Percentiles rank a stretch among this genome's conserved stretches.
phyloP scores from a whole-genome alignment of 2,888 invertebrate genomes.

The Abscondita cerata region DNA sequence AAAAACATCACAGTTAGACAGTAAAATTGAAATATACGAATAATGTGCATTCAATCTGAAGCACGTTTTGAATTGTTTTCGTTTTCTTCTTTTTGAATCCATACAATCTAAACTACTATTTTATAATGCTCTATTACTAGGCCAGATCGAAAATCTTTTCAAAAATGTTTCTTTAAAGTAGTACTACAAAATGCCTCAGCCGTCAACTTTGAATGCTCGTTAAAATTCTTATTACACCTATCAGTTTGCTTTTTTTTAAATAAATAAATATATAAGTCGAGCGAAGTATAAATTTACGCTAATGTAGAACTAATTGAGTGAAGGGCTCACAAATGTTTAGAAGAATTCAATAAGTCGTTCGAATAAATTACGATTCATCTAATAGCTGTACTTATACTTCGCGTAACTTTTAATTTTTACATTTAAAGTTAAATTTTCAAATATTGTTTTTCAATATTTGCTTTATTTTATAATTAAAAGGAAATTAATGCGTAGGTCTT shows the following conservation, averaged over 20 bases:
- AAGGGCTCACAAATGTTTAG: constrained; percentile 27
- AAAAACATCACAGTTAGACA: constrained; percentile 58
- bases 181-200: constrained; percentile 56
- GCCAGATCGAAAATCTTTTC: constrained; percentile 52
- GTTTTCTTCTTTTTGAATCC: constrained; percentile 31
- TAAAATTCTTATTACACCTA: constrained; percentile 13
- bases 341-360: constrained; percentile 7
- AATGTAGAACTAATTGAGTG: constrained; percentile 15
- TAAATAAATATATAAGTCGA: constrained; percentile 33
- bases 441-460: constrained; percentile 4
- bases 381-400: constrained; percentile 8
- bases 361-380: constrained; percentile 1
- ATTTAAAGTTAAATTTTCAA: constrained; percentile 17
- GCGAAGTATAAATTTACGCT: constrained; percentile 13
- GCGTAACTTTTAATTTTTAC: constrained; percentile 29
- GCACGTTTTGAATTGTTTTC: constrained; percentile 34
- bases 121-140: constrained; percentile 48
- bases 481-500: constrained; percentile 56
- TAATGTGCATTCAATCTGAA: constrained; percentile 44
- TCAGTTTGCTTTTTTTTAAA: constrained; percentile 13
- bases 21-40: constrained; percentile 50
- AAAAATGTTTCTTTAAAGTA: constrained; percentile 47
- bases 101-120: constrained; percentile 43
- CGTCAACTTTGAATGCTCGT: constrained; percentile 37
- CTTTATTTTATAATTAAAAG: constrained; percentile 4